Evolutionary conservation across 2,888 invertebrate genomes (phyloP).

Genomic region (Orgyia antiqua): DNA sequence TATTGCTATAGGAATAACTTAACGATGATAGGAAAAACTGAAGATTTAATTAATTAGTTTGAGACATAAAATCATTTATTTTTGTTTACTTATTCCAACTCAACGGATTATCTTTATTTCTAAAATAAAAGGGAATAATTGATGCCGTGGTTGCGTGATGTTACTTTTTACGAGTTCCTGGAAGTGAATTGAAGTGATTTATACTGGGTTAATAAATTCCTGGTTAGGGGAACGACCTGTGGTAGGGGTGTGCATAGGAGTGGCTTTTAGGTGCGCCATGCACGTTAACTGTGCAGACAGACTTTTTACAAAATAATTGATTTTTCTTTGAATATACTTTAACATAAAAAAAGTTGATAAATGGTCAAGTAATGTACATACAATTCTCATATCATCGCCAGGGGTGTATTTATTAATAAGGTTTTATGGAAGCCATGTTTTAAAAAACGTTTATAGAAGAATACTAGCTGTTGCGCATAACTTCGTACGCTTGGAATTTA

Average conservation of each 20-base stretch:
- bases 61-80: no score
- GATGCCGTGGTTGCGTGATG: constrained; percentile 44
- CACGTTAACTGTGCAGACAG: constrained; percentile 31
- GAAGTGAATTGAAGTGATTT: constrained; percentile 44
- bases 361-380: no score
- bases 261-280: constrained; percentile 40
- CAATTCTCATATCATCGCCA: no score
- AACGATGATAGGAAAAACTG: no score
- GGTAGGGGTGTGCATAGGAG: constrained; percentile 41
- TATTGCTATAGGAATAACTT: no score
- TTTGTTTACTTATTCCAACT: constrained; percentile 1
- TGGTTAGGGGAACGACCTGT: constrained; percentile 42
- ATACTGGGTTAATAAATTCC: constrained; percentile 60
- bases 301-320: constrained; percentile 10
- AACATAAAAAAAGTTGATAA: no score
- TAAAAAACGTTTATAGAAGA: no score
- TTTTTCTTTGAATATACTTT: no score
- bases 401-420: no score
- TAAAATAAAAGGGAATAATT: constrained; percentile 40
- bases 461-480: no score
- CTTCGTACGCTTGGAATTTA: no score
- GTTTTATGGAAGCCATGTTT: no score
- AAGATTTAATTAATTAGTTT: constrained; percentile 5
- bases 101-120: constrained; percentile 29
- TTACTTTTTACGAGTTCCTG: constrained; percentile 35